Evolutionary conservation across 2,888 invertebrate genomes (phyloP).

Genomic region (Drosophila macrospina): DNA sequence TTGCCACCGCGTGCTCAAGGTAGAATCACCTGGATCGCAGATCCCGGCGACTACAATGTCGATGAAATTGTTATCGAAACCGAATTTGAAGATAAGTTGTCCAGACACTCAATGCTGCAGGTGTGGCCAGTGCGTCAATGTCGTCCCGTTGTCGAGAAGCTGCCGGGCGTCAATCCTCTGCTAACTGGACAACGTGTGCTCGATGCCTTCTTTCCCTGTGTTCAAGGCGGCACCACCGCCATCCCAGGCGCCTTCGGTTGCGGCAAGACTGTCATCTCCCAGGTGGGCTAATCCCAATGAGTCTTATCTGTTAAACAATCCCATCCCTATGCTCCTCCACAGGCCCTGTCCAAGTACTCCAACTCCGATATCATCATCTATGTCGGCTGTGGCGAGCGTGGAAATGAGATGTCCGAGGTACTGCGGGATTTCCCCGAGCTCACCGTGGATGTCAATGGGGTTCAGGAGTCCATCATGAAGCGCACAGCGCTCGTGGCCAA

Average conservation of each 20-base stretch:
- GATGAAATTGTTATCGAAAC: conserved; percentile 97
- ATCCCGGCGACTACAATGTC: conserved; percentile 96
- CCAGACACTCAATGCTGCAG: conserved; percentile 97
- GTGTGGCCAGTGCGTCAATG: conserved; percentile 99
- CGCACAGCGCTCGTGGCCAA: conserved; percentile 99
- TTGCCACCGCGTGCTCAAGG: conserved; percentile 97
- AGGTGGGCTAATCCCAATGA: conserved; percentile 52
- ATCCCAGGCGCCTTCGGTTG: conserved; percentile 99
- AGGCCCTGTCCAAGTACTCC: conserved; percentile 99
- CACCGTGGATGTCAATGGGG: conserved; percentile 97
- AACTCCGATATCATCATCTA: conserved; percentile 99
- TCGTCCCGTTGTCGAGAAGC: conserved; percentile 97
- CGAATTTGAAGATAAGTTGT: conserved; percentile 97
- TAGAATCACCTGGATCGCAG: conserved; percentile 97
- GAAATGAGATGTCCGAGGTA: conserved; percentile 99
- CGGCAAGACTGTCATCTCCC: conserved; percentile 99
- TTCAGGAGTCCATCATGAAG: conserved; percentile 99
- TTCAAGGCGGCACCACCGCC: conserved; percentile 99
- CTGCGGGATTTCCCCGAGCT: conserved; percentile 99
- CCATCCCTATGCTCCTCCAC: too few relatives aligned
- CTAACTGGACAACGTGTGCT: conserved; percentile 99
- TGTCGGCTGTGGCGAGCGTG: conserved; percentile 99
- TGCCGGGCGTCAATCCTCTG: conserved; percentile 98
- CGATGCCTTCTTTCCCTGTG: conserved; percentile 99
- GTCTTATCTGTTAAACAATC: too few relatives aligned